Conservation (phyloP, 2,797 vertebrate species). For the Uromys caudimaculatus region DNA sequence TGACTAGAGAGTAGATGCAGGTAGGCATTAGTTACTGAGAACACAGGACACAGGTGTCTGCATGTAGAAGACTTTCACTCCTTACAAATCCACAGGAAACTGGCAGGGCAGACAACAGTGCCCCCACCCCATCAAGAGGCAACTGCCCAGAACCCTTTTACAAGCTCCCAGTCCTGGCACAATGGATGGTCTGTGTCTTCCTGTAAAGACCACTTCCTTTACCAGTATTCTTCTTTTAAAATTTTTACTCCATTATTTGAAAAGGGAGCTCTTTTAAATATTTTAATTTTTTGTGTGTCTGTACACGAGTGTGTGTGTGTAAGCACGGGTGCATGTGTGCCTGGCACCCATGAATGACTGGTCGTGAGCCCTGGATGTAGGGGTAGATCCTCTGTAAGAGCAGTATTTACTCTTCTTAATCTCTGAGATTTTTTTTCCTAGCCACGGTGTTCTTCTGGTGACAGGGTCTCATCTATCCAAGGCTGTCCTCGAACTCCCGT, state of each 20-base stretch:
- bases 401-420: neutral
- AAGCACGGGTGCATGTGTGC: neutral
- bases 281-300: neutral
- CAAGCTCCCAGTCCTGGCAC: neutral
- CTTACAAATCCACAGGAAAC: neutral
- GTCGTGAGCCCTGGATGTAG: neutral
- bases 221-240: neutral
- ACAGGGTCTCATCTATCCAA: neutral
- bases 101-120: accelerated
- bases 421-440: neutral
- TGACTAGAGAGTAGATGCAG: neutral
- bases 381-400: neutral
- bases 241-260: neutral
- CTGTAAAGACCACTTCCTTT: neutral
- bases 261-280: neutral
- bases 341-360: neutral
- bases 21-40: neutral
- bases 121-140: neutral
- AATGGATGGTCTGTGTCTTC: neutral
- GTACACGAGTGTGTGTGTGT: neutral
- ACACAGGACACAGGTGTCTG: neutral
- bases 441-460: neutral
- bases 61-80: neutral
- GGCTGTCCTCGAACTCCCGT: neutral
- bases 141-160: neutral